A percentile compares a stretch with the other conserved stretches of the same genome.
Conservation (phyloP, 2,797 vertebrate species). For the Sus cebifrons region DNA sequence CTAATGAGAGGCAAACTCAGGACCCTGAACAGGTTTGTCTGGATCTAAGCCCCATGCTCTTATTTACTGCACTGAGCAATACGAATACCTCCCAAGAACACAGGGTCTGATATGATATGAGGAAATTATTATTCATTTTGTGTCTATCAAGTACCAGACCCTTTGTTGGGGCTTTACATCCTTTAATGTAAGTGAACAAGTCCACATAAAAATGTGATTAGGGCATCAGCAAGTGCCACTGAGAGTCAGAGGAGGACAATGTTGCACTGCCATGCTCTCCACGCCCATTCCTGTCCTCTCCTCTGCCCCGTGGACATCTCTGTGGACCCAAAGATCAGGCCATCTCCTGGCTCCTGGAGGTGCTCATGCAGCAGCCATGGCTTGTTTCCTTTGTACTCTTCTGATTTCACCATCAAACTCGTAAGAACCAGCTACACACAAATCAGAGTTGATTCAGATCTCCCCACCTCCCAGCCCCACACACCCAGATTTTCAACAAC, state of each 20-base stretch:
- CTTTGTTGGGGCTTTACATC: background rate
- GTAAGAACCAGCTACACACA: background rate
- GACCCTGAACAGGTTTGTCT: background rate
- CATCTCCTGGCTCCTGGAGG: background rate
- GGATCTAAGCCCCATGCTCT: background rate
- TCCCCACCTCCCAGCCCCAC: background rate
- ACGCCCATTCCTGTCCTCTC: background rate
- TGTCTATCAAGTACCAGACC: background rate
- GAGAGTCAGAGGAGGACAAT: background rate
- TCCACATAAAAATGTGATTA: background rate
- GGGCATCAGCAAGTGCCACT: background rate
- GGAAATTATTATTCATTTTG: constrained; percentile 10
- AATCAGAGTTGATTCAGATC: background rate
- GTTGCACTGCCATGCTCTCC: background rate
- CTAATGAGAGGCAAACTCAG: constrained; percentile 28
- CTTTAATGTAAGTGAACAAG: background rate
- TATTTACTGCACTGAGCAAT: background rate
- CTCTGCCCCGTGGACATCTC: background rate
- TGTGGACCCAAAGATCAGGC: background rate
- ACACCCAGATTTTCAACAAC: background rate
- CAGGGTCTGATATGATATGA: background rate
- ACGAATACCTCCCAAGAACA: background rate
- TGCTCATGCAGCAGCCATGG: background rate
- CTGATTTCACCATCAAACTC: background rate
- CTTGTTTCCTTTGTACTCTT: background rate